Conservation (phyloP, 2,113 vertebrate genomes). For the Beaufortia kweichowensis region DNA sequence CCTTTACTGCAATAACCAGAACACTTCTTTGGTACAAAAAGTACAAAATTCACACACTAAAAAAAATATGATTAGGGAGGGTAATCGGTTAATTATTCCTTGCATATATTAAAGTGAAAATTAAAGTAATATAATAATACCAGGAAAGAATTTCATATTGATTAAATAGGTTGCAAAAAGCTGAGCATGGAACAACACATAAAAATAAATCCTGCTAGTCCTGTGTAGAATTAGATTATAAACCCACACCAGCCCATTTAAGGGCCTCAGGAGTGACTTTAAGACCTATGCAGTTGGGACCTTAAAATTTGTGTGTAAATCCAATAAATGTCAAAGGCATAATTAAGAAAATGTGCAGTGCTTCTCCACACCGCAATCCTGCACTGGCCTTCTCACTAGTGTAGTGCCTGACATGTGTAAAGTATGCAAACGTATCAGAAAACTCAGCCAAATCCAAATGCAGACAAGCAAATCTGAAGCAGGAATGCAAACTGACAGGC, state of each 20-base stretch:
- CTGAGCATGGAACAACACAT: neutral
- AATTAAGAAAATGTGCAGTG: constrained; percentile 52
- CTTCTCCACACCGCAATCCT: constrained; percentile 3
- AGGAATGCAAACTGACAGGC: constrained; percentile 35
- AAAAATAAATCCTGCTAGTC: constrained; percentile 27
- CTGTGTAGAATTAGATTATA: constrained; percentile 37
- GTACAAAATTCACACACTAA: neutral
- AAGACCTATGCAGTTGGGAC: constrained; percentile 28
- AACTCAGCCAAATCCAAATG: constrained; percentile 34
- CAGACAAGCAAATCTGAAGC: constrained; percentile 28
- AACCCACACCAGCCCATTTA: constrained; percentile 22
- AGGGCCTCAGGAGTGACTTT: constrained; percentile 35
- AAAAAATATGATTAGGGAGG: too few relatives aligned
- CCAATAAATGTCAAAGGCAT: constrained; percentile 52
- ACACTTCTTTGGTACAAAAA: neutral
- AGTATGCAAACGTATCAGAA: constrained; percentile 28
- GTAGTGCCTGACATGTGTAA: neutral
- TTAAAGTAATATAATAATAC: neutral
- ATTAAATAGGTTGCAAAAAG: constrained; percentile 14
- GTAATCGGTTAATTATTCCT: neutral
- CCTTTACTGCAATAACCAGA: neutral
- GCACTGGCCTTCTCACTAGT: neutral
- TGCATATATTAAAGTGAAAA: neutral
- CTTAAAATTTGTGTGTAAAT: constrained; percentile 49
- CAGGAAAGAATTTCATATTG: neutral